Percentiles rank a stretch among this genome's conserved stretches.
Evolutionary conservation across 1,140 invertebrate species (phyloP).

Genomic region (Microplitis demolitor): DNA sequence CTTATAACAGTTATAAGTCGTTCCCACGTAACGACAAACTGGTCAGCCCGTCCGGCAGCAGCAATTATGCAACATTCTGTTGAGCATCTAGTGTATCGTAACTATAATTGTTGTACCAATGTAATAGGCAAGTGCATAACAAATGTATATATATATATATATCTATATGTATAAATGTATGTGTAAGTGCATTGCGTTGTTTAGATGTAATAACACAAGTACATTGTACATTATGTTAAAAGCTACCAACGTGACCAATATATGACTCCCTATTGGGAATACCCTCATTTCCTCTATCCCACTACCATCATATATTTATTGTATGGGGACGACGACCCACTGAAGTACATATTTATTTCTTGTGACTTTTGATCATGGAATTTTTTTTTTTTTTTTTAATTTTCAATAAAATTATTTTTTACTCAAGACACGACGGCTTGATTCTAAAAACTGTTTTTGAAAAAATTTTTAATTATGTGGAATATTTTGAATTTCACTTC

Average conservation of each 20-base stretch:
- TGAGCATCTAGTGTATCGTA: not conserved
- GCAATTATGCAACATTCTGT: conserved; percentile 35
- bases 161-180: too few relatives aligned
- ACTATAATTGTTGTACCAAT: not conserved
- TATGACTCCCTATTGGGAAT: not conserved
- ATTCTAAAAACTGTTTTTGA: too few relatives aligned
- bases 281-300: not conserved
- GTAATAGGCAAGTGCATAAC: not conserved
- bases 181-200: conserved; percentile 30
- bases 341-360: too few relatives aligned
- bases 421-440: too few relatives aligned
- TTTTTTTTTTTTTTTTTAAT: too few relatives aligned
- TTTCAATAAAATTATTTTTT: too few relatives aligned
- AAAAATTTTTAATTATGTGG: too few relatives aligned
- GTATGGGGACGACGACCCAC: too few relatives aligned
- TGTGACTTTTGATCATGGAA: too few relatives aligned
- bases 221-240: conserved; percentile 27
- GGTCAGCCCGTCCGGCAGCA: conserved; percentile 17
- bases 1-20: not conserved
- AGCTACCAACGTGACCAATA: not conserved
- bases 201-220: conserved; percentile 32
- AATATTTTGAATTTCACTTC: too few relatives aligned
- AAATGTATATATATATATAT: too few relatives aligned
- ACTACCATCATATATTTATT: too few relatives aligned
- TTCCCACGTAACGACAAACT: conserved; percentile 23